Conservation (phyloP, 1,140 invertebrate species). For the Drosophila pandora region DNA sequence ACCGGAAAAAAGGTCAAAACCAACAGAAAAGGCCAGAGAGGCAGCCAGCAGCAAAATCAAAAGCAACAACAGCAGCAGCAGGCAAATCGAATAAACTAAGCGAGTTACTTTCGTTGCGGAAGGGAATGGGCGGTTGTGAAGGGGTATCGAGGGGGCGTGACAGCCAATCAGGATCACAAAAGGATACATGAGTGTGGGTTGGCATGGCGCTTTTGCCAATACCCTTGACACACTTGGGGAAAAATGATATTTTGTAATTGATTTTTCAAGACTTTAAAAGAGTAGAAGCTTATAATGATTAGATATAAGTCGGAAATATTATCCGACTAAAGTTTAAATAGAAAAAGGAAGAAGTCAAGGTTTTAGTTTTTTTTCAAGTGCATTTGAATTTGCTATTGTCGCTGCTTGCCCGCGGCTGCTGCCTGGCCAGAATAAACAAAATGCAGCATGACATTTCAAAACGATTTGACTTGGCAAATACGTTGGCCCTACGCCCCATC, state of each 20-base stretch:
- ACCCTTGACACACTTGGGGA: conserved; percentile 7
- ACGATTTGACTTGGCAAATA: conserved; percentile 72
- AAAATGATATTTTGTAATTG: neutral
- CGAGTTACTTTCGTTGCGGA: conserved; percentile 68
- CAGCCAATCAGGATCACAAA: conserved; percentile 55
- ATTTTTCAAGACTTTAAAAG: too few species aligned
- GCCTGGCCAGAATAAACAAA: conserved; percentile 55
- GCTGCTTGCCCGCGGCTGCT: conserved; percentile 31
- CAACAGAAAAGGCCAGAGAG: conserved; percentile 41
- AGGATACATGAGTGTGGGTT: conserved; percentile 46
- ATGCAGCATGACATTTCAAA: conserved; percentile 58
- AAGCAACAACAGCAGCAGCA: conserved; percentile 24
- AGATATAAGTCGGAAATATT: too few species aligned
- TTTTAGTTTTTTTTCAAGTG: conserved; percentile 11
- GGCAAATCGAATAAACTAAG: conserved; percentile 77
- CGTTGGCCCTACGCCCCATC: conserved; percentile 10
- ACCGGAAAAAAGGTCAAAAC: conserved; percentile 58
- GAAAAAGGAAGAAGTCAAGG: neutral
- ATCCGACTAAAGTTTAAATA: too few species aligned
- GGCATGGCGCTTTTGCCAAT: conserved; percentile 2
- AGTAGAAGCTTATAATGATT: too few species aligned
- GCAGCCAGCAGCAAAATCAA: conserved; percentile 46
- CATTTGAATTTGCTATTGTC: conserved; percentile 19
- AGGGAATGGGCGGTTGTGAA: conserved; percentile 6
- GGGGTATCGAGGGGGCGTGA: conserved; percentile 2